Evolutionary conservation across 2,797 vertebrate species (phyloP).

Genomic region (Argyrosomus regius): DNA sequence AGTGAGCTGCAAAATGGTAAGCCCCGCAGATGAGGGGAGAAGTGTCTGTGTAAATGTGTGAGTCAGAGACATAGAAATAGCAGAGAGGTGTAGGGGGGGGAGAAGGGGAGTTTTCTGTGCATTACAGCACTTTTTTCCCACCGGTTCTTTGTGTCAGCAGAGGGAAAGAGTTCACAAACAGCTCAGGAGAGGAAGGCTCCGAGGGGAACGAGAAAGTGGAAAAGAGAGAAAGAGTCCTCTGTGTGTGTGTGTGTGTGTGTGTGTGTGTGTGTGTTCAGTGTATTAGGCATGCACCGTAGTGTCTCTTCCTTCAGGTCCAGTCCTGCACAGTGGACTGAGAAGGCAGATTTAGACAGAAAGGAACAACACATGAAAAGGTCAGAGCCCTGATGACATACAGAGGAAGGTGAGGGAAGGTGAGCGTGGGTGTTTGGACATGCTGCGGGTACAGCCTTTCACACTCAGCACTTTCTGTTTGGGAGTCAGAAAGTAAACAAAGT

Average conservation of each 20-base stretch:
- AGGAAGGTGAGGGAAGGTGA: conserved; percentile 29
- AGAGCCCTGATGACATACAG: conserved; percentile 39
- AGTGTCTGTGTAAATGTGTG: conserved; percentile 12
- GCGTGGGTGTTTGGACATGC: conserved; percentile 29
- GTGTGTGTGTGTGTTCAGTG: conserved; percentile 18
- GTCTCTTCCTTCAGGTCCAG: conserved; percentile 33
- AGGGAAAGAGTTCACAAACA: conserved; percentile 41
- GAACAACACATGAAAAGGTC: conserved; percentile 61
- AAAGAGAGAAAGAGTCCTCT: not conserved
- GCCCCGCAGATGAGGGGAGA: conserved; percentile 21
- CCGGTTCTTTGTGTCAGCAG: conserved; percentile 66
- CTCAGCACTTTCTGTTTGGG: conserved; percentile 51
- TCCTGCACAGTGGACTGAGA: conserved; percentile 44
- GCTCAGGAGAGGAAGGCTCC: conserved; percentile 47
- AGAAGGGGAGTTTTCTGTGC: conserved; percentile 36
- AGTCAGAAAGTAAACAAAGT: conserved; percentile 60
- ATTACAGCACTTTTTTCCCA: conserved; percentile 58
- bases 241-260: conserved; percentile 21
- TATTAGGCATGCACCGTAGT: conserved; percentile 20
- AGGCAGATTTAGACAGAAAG: conserved; percentile 17
- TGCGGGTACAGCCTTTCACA: conserved; percentile 27
- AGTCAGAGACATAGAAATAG: conserved; percentile 39
- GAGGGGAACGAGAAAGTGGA: conserved; percentile 29
- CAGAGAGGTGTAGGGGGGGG: conserved; percentile 6
- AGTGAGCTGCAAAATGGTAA: conserved; percentile 36